Conservation (phyloP, 2,113 vertebrate species). For the Clarias batrachus region DNA sequence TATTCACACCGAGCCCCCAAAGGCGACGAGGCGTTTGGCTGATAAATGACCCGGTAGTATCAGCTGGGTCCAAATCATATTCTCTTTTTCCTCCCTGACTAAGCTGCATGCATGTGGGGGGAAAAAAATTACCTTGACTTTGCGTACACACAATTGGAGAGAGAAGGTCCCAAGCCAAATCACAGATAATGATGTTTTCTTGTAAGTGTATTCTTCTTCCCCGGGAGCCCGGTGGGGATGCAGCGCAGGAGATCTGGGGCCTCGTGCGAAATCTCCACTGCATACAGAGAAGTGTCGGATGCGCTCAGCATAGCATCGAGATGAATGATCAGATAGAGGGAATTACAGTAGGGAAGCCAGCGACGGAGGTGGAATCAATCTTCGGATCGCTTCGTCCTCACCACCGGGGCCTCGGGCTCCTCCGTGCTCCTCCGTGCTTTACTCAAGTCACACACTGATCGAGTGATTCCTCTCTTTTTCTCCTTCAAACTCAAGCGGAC, state of each 20-base stretch:
- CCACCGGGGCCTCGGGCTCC: slow-evolving; percentile 17
- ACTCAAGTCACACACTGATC: slow-evolving; percentile 44
- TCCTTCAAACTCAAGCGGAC: slow-evolving; percentile 33
- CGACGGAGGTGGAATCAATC: slow-evolving; percentile 43
- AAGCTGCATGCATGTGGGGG: slow-evolving; percentile 33
- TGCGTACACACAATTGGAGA: slow-evolving; percentile 52
- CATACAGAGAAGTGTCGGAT: slow-evolving; percentile 36
- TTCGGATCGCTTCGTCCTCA: slow-evolving; percentile 34
- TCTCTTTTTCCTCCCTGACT: slow-evolving; percentile 37
- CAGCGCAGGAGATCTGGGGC: slow-evolving; percentile 20
- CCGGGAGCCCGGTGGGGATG: slow-evolving; percentile 26
- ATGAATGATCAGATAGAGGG: slow-evolving; percentile 33
- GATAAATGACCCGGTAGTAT: slow-evolving; percentile 64
- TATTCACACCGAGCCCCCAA: slow-evolving; percentile 55
- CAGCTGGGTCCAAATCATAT: slow-evolving; percentile 59
- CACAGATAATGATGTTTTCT: slow-evolving; percentile 61
- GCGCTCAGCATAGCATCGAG: slow-evolving; percentile 15
- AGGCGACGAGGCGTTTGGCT: slow-evolving; percentile 56
- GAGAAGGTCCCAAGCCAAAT: slow-evolving; percentile 52
- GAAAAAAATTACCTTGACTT: slow-evolving; percentile 50
- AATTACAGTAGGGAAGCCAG: slow-evolving; percentile 46
- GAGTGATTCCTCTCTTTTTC: slow-evolving; percentile 37
- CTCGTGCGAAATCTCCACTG: slow-evolving; percentile 36
- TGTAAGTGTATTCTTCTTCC: slow-evolving; percentile 57
- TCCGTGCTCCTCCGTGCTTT: slow-evolving; percentile 20